A percentile compares a stretch with the other conserved stretches of the same genome.
phyloP scores from a whole-genome alignment of 2,888 invertebrate genomes.

The Noctua comes region DNA sequence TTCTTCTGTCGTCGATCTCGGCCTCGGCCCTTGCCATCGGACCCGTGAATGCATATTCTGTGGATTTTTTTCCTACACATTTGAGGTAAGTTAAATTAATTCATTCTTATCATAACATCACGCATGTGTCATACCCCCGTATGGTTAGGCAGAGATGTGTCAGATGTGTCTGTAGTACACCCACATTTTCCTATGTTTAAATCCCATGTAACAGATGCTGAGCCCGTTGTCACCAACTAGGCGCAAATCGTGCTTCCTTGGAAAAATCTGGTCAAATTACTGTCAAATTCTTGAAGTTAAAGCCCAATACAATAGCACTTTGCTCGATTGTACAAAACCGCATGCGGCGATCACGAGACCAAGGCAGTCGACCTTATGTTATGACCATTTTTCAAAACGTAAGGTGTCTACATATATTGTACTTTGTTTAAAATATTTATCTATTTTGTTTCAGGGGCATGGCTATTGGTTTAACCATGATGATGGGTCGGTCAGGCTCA shows the following conservation, averaged over 20 bases:
- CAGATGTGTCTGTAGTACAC: neutral
- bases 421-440: neutral
- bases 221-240: neutral
- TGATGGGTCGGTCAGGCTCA: constrained; percentile 91
- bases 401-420: neutral
- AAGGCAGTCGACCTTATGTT: neutral
- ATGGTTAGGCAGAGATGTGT: neutral
- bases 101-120: neutral
- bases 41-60: constrained; percentile 85
- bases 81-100: constrained; percentile 76
- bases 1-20: constrained; percentile 80
- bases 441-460: constrained; percentile 86
- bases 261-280: no score
- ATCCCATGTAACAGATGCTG: neutral
- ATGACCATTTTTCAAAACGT: neutral
- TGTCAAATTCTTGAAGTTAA: neutral
- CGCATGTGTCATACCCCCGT: neutral
- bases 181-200: neutral
- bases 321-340: neutral
- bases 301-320: neutral
- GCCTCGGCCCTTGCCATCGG: constrained; percentile 82
- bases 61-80: constrained; percentile 86
- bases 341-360: neutral
- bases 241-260: no score
- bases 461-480: constrained; percentile 91